phyloP scores from a whole-genome alignment of 2,888 invertebrate genomes.

The Papilio elwesi region DNA sequence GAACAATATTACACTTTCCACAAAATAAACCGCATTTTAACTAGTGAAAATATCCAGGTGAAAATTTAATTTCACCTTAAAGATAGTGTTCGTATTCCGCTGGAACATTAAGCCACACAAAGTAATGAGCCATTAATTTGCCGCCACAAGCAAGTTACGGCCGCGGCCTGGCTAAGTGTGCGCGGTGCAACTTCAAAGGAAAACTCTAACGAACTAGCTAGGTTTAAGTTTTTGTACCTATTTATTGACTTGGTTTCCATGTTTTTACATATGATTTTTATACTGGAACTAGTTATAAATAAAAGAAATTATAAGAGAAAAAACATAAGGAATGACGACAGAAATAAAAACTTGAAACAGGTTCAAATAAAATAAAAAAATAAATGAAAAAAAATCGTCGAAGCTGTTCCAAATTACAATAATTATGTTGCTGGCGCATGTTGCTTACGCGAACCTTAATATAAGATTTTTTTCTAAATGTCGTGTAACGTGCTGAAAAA shows the following conservation, averaged over 20 bases:
- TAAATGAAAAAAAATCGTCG: too few species aligned
- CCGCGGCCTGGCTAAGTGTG: conserved; percentile 7
- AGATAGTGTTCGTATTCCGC: conserved; percentile 32
- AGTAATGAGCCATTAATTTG: conserved; percentile 39
- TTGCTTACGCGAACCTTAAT: too few species aligned
- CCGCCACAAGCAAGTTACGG: conserved; percentile 27
- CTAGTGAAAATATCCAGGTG: conserved; percentile 26
- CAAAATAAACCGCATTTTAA: conserved; percentile 9
- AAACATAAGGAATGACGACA: too few species aligned
- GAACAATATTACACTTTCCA: neutral
- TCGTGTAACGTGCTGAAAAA: too few species aligned
- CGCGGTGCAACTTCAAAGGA: conserved; percentile 19
- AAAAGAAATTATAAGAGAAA: too few species aligned
- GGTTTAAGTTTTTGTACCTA: conserved; percentile 14
- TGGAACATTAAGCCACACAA: conserved; percentile 28
- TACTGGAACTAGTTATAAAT: neutral
- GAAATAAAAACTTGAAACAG: too few species aligned
- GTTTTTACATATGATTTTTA: neutral
- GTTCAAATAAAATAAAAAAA: too few species aligned
- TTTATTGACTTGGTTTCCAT: conserved; percentile 13
- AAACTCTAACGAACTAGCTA: conserved; percentile 13
- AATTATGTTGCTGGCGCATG: too few species aligned
- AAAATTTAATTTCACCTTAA: conserved; percentile 26
- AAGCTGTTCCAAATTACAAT: too few species aligned
- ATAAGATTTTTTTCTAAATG: too few species aligned